These are phyloP conservation scores for Puntigrus tetrazona DNA, from an alignment of 2,113 vertebrate genomes.

Conservation along the genomic window DNA sequence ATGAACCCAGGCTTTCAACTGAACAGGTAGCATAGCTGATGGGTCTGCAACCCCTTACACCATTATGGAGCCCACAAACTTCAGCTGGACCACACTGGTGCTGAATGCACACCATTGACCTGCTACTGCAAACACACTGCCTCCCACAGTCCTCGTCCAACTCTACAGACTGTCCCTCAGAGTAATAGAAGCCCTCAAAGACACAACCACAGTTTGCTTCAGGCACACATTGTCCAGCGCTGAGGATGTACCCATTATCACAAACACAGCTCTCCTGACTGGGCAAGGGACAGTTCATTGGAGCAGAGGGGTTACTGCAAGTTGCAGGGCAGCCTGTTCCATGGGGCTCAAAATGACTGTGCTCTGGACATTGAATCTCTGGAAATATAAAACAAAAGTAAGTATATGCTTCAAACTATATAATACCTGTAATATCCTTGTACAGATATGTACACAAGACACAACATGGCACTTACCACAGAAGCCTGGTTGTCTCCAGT, in stretches of 20 bases:
- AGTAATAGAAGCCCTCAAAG: conserved; percentile 64
- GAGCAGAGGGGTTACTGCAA: conserved; percentile 62
- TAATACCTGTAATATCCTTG: too few species aligned
- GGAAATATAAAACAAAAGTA: neutral
- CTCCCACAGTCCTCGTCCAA: conserved; percentile 60
- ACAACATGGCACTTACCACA: conserved; percentile 60
- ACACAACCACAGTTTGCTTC: conserved; percentile 67
- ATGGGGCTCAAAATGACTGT: conserved; percentile 70
- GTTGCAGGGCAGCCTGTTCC: conserved; percentile 66
- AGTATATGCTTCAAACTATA: neutral
- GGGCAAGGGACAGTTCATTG: conserved; percentile 59
- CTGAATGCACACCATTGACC: conserved; percentile 59
- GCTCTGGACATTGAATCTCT: conserved; percentile 68
- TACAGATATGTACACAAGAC: neutral
- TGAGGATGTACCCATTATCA: conserved; percentile 65
- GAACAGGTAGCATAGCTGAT: conserved; percentile 58
- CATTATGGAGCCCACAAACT: conserved; percentile 46
- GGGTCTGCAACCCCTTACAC: conserved; percentile 62
- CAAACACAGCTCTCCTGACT: conserved; percentile 68
- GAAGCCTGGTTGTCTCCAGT: conserved; percentile 64
- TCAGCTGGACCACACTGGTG: conserved; percentile 56
- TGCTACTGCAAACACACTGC: conserved; percentile 59
- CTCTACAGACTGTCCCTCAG: conserved; percentile 60
- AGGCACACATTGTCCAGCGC: conserved; percentile 61
- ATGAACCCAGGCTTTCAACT: conserved; percentile 60